phyloP scores from a whole-genome alignment of 2,888 invertebrate genomes.

The Coecobrya sp. region DNA sequence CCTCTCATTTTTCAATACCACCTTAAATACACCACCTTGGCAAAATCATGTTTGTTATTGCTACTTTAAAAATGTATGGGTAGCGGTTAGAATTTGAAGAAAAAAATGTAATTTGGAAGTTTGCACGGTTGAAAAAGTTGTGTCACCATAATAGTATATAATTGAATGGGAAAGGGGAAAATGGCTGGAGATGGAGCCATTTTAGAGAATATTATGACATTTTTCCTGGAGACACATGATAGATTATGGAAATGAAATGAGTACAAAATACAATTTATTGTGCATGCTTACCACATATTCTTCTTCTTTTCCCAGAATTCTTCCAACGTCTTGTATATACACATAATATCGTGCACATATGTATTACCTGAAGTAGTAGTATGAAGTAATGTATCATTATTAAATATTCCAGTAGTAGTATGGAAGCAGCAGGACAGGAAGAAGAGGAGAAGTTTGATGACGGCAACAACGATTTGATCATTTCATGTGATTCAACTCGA shows the following conservation, averaged over 20 bases:
- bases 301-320: neutral
- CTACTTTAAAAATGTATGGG: no score
- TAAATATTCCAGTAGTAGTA: constrained; percentile 27
- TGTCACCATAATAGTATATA: neutral
- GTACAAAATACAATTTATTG: constrained; percentile 34
- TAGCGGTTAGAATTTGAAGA: neutral
- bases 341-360: neutral
- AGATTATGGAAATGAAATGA: constrained; percentile 41
- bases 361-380: neutral
- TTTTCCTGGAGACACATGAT: neutral
- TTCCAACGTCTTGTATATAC: neutral
- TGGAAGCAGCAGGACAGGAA: constrained; percentile 16
- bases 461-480: constrained; percentile 56
- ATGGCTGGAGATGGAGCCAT: neutral
- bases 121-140: neutral
- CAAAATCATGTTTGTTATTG: no score
- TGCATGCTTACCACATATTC: constrained; percentile 20
- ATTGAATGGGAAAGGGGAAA: neutral
- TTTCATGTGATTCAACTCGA: constrained; percentile 44
- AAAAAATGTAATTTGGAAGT: neutral
- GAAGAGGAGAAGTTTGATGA: constrained; percentile 40
- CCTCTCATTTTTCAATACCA: no score
- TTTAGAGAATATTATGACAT: neutral
- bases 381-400: constrained; percentile 2
- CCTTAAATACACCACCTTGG: no score